A percentile compares a stretch with the other conserved stretches of the same genome.
phyloP scores from a whole-genome alignment of 2,113 vertebrate species.

The Alexandromys fortis region DNA sequence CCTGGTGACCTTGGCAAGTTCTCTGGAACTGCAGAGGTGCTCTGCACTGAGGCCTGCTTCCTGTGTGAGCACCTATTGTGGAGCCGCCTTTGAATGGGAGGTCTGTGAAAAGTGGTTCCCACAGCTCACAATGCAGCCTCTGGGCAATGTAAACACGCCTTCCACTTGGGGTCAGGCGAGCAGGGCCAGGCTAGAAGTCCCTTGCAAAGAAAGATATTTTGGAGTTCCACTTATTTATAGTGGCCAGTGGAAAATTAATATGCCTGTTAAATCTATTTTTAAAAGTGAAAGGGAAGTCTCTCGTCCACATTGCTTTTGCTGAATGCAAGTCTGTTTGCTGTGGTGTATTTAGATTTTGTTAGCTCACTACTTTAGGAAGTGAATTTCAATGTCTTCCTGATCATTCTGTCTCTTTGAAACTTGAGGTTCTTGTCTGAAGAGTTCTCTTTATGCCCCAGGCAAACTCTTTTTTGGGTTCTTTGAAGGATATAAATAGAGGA shows the following conservation, averaged over 20 bases:
- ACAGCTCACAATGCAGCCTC: conserved; percentile 84
- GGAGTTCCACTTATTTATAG: conserved; percentile 77
- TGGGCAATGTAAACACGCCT: conserved; percentile 80
- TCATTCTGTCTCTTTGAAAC: conserved; percentile 53
- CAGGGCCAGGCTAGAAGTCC: conserved; percentile 48
- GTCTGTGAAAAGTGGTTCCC: conserved; percentile 83
- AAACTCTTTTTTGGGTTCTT: conserved; percentile 40
- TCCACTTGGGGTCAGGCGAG: conserved; percentile 82
- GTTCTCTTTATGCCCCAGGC: conserved; percentile 43
- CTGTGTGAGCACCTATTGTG: conserved; percentile 83
- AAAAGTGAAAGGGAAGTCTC: conserved; percentile 68
- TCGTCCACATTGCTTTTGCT: conserved; percentile 28
- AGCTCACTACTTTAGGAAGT: conserved; percentile 56
- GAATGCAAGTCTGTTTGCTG: conserved; percentile 48
- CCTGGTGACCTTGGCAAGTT: conserved; percentile 68
- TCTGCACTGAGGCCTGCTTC: conserved; percentile 69
- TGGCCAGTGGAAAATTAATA: conserved; percentile 72
- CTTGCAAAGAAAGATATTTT: conserved; percentile 81
- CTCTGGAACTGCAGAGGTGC: conserved; percentile 79
- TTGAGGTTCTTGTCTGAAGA: conserved; percentile 52
- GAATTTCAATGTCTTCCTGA: conserved; percentile 37
- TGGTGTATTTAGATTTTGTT: conserved; percentile 56
- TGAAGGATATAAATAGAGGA: conserved; percentile 43
- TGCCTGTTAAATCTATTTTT: conserved; percentile 73
- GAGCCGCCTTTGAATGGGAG: conserved; percentile 84